These are phyloP conservation scores for Chrysodeixis includens DNA, from an alignment of 2,888 invertebrate genomes.

Conservation along the genomic window DNA sequence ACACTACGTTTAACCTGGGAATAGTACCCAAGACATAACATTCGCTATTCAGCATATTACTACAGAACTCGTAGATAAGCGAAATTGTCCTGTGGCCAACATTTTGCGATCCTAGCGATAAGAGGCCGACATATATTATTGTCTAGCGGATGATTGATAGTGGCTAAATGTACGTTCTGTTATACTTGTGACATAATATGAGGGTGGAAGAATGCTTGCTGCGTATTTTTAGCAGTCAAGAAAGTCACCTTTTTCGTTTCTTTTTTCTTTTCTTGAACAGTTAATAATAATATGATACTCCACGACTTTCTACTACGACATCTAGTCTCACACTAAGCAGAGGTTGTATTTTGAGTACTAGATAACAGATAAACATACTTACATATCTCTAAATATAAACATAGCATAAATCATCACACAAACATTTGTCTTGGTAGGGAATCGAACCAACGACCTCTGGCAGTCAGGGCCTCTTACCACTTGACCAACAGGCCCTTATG, in stretches of 20 bases:
- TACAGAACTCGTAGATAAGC: not conserved
- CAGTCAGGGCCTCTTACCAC: too few relatives aligned
- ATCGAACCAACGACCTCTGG: too few relatives aligned
- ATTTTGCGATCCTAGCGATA: not conserved
- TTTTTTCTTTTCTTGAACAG: too few relatives aligned
- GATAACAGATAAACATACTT: too few relatives aligned
- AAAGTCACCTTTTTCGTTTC: not conserved
- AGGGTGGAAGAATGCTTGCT: not conserved
- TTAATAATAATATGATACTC: too few relatives aligned
- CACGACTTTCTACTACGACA: too few relatives aligned
- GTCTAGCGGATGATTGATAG: not conserved
- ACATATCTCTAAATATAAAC: too few relatives aligned
- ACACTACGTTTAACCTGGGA: not conserved
- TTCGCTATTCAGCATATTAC: not conserved
- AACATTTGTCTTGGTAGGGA: too few relatives aligned
- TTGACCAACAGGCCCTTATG: too few relatives aligned
- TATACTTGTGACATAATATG: not conserved
- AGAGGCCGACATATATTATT: not conserved
- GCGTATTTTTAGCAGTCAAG: not conserved
- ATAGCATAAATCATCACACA: too few relatives aligned
- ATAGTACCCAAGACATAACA: not conserved
- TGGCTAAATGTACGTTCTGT: not conserved
- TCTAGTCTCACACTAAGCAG: too few relatives aligned
- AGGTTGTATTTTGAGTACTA: too few relatives aligned
- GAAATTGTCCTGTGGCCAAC: constrained; percentile 3